Conservation (phyloP, 2,797 vertebrate species). For the Enteromius radiatus region DNA sequence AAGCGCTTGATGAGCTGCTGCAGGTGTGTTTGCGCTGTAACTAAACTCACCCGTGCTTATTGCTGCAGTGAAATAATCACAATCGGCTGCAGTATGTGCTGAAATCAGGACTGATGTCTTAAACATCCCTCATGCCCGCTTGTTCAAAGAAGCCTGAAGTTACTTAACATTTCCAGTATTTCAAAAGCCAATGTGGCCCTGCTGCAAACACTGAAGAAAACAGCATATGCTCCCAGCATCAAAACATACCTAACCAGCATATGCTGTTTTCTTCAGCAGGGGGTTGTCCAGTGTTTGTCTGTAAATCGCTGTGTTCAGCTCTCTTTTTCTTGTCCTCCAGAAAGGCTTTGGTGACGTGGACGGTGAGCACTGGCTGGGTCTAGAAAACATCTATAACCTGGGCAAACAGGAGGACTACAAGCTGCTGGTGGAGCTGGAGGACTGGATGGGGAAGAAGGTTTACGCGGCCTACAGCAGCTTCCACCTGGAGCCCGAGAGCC, state of each 20-base stretch:
- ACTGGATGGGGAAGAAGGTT: conserved; percentile 98
- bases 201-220: too few species aligned
- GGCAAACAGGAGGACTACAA: conserved; percentile 94
- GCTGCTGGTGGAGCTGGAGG: conserved; percentile 92
- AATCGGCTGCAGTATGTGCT: not conserved
- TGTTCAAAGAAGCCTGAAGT: not conserved
- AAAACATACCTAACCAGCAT: too few species aligned
- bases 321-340: conserved; percentile 75
- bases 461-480: conserved; percentile 97
- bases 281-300: not conserved
- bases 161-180: not conserved
- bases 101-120: not conserved
- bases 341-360: conserved; percentile 96
- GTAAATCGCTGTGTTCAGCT: not conserved
- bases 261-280: too few species aligned
- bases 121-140: not conserved
- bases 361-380: conserved; percentile 94
- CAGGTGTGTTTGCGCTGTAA: conserved; percentile 3
- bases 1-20: not conserved
- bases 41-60: not conserved
- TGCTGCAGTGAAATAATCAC: conserved; percentile 1
- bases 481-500: conserved; percentile 90
- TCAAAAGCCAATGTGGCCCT: not conserved
- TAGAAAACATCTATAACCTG: conserved; percentile 91
- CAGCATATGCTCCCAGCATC: too few species aligned